Percentiles rank a stretch among this genome's conserved stretches.
Conservation (phyloP, 2,888 invertebrate genomes). For the Aphrophora alni region DNA sequence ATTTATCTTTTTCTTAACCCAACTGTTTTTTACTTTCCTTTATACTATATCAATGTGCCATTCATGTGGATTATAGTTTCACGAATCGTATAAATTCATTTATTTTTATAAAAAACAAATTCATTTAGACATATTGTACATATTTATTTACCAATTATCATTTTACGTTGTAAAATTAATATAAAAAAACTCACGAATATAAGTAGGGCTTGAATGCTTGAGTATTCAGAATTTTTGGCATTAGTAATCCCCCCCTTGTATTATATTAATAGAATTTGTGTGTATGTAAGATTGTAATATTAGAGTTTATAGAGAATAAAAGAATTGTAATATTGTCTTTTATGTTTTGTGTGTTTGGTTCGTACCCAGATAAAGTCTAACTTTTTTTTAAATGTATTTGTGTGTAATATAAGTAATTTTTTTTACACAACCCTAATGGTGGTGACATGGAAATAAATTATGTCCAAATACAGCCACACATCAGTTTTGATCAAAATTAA, state of each 20-base stretch:
- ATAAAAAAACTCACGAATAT: background rate
- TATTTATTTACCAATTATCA: background rate
- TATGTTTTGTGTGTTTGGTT: background rate
- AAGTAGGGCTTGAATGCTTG: too few species aligned
- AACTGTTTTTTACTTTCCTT: too few species aligned
- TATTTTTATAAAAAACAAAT: background rate
- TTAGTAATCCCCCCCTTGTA: background rate
- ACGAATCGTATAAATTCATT: background rate
- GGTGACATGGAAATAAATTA: too few species aligned
- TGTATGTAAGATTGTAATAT: background rate
- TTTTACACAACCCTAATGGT: too few species aligned
- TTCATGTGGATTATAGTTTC: background rate
- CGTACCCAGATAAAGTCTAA: too few species aligned
- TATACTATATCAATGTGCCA: background rate
- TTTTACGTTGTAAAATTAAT: background rate
- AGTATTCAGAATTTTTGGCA: background rate
- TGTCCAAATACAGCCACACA: too few species aligned
- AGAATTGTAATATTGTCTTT: slow-evolving; percentile 2
- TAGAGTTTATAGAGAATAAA: background rate
- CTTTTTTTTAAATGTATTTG: too few species aligned
- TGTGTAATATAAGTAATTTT: too few species aligned
- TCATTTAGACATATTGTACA: background rate
- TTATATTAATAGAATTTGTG: background rate
- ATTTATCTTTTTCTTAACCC: too few species aligned
- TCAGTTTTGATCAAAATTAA: too few species aligned